phyloP scores from a whole-genome alignment of 2,113 vertebrate genomes.

The Xyliphius kryptos region DNA sequence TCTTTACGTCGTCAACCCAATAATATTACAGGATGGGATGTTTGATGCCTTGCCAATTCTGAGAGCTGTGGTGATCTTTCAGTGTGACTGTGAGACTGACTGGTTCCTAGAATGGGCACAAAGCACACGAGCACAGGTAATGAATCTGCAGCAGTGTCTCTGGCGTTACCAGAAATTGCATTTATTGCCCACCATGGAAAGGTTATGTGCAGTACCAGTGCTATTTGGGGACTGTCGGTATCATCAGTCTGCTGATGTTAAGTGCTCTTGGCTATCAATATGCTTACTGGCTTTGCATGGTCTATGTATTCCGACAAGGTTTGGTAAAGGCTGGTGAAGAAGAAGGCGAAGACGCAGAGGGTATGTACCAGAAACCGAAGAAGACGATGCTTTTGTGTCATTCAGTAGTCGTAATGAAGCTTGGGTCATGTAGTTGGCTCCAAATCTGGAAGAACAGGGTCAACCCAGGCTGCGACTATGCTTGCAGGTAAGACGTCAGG shows the following conservation, averaged over 20 bases:
- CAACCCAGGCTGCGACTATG: conserved; percentile 42
- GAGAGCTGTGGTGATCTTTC: conserved; percentile 29
- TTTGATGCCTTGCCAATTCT: conserved; percentile 28
- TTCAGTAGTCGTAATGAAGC: conserved; percentile 44
- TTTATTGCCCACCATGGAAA: conserved; percentile 42
- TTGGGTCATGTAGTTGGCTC: conserved; percentile 46
- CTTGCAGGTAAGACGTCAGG: conserved; percentile 49
- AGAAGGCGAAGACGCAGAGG: conserved; percentile 7
- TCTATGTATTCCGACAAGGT: conserved; percentile 35
- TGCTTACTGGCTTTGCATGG: conserved; percentile 44
- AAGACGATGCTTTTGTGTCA: conserved; percentile 48
- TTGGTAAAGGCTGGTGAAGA: conserved; percentile 23
- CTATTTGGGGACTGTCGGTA: conserved; percentile 29
- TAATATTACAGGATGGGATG: conserved; percentile 31
- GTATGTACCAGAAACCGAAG: background rate
- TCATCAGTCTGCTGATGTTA: conserved; percentile 30
- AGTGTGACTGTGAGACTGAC: conserved; percentile 32
- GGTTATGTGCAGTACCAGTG: conserved; percentile 36
- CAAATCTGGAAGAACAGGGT: conserved; percentile 42
- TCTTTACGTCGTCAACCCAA: conserved; percentile 29
- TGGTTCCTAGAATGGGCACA: conserved; percentile 43
- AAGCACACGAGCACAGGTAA: conserved; percentile 24
- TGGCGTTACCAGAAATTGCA: conserved; percentile 38
- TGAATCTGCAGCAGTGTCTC: conserved; percentile 36
- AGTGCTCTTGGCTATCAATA: conserved; percentile 38